These are phyloP conservation scores for Pangasius sanitwongsei DNA, from an alignment of 2,797 vertebrate species.

Conservation along the genomic window DNA sequence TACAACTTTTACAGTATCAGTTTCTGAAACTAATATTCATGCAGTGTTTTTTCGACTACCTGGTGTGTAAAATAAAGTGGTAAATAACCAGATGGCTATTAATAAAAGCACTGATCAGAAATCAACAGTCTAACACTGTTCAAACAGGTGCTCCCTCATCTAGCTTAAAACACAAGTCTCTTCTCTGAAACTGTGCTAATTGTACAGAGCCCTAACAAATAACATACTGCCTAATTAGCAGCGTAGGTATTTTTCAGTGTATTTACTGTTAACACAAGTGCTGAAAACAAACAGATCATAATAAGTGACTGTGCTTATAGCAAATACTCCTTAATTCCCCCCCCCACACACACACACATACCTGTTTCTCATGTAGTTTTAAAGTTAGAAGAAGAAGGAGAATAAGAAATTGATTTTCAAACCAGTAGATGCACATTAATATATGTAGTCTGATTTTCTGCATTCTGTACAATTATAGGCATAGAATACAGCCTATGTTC, in stretches of 20 bases:
- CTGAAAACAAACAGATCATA: neutral
- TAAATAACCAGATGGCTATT: neutral
- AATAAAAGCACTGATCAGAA: neutral
- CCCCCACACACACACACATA: no score
- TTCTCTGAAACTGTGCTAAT: neutral
- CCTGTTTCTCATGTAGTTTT: neutral
- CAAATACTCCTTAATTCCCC: neutral
- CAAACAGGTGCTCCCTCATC: neutral
- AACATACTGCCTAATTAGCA: neutral
- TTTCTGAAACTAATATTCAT: neutral
- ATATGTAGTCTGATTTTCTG: neutral
- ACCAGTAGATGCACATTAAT: neutral
- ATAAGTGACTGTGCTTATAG: neutral
- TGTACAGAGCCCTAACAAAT: neutral
- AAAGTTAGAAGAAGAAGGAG: neutral
- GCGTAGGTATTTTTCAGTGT: neutral
- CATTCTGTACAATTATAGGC: slow-evolving; percentile 4
- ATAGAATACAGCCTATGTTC: neutral
- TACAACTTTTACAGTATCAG: no score
- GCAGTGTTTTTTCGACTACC: neutral
- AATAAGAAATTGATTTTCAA: neutral
- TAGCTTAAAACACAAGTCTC: neutral
- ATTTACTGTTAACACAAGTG: neutral
- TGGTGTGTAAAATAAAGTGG: neutral
- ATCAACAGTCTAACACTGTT: neutral